Base-by-base conservation (phyloP, 2,888 invertebrate genomes). In the Euplexia lucipara region DNA sequence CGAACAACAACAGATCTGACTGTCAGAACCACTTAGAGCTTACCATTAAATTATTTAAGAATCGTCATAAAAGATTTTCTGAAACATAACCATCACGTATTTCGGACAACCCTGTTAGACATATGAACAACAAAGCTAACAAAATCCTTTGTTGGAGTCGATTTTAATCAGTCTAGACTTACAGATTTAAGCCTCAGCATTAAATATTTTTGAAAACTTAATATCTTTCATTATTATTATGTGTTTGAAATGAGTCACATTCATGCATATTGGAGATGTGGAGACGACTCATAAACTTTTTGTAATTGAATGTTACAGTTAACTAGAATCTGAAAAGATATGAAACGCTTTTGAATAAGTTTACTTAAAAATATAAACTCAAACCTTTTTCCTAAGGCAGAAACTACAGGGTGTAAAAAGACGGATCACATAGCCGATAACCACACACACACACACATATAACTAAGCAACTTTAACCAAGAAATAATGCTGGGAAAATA, bases 101-200 rank as follows among this genome's bases (percentile, higher is more conserved):
- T 14, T 14, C 35, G n/a, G 16, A 4, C 70, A 67, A 41, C 51
- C 51, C 61, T 70, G 6, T 12, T 1, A 18, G 1, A n/a, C 26
- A 30, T 32, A 37, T 32, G 10, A 8, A 16, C n/a, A 18, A 20
- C 34, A 30, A 39, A 45, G 30, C 22, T 7, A 20, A 5, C 39
- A 16, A 1, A 51, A 41, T 41, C 34, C 35, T 66, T 52, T 52
- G 45, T 56, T 32, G n/a, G 12, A 41, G 5, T 9, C 14, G 39
- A 52, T 61, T 61, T 22, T 16, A 51, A 42, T 69, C 14, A n/a
- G 47, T 69, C 42, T 69, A 69, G 70, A 66, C 59, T n/a, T 10
- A 8, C 1, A 12, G 1, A 18, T 45, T 22, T 9, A 1, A 34
- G 4, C n/a, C 4, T 37, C 9, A 16, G 10, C 14, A 54, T 54